Percentiles rank a stretch among this genome's conserved stretches.
phyloP scores from a whole-genome alignment of 2,113 vertebrate genomes.

The Hystrix cristata region DNA sequence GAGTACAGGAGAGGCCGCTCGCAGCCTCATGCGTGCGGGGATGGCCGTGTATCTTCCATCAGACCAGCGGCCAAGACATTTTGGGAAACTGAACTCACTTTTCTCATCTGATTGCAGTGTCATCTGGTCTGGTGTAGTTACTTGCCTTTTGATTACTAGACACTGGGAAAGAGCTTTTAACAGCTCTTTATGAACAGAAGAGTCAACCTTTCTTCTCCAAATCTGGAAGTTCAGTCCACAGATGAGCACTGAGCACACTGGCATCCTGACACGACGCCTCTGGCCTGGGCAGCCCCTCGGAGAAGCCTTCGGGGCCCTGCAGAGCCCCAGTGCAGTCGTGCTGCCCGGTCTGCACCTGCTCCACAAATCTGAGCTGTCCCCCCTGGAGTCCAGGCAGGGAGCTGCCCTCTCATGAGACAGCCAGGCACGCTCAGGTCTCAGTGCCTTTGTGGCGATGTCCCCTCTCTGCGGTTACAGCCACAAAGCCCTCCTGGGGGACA shows the following conservation, averaged over 20 bases:
- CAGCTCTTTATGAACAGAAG: neutral
- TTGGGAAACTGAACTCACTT: neutral
- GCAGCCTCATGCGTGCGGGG: neutral
- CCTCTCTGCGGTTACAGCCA: neutral
- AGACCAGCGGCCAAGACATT: neutral
- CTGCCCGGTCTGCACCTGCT: rapidly evolving
- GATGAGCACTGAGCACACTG: neutral
- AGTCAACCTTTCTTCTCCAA: neutral
- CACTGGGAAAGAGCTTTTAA: neutral
- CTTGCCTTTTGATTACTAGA: neutral
- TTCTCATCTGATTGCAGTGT: neutral
- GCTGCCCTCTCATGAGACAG: neutral
- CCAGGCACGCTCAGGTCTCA: neutral
- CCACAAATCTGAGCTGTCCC: too few relatives aligned
- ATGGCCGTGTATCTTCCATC: neutral
- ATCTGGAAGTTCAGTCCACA: neutral
- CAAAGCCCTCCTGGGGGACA: neutral
- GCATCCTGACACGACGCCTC: rapidly evolving
- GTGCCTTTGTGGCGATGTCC: neutral
- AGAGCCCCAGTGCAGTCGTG: rapidly evolving
- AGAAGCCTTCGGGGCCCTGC: neutral
- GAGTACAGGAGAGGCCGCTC: neutral
- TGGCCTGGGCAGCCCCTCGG: too few relatives aligned
- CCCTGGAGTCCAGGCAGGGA: neutral
- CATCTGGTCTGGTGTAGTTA: neutral